Base-by-base conservation (phyloP, 2,797 vertebrate genomes). In the Arremon brunneinucha region DNA sequence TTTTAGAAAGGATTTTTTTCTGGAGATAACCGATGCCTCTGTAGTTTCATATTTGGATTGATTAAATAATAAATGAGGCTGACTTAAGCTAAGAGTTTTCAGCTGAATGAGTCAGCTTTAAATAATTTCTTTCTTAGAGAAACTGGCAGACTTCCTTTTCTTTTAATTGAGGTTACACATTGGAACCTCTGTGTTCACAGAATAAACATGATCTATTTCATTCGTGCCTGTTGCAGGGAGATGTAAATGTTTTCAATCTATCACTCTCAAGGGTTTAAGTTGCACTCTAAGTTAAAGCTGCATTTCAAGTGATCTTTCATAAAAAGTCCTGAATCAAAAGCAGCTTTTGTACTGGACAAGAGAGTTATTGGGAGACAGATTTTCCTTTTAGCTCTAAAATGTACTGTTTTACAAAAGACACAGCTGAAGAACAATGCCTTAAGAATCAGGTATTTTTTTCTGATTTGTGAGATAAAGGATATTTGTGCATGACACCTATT, bases 11-110 rank as follows among this genome's bases (percentile, higher is more conserved):
- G 0, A 39, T 34, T 90, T 55, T 80, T 30, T 88, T 47, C 32
- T 8, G 2, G 37, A 90, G 65, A 79, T 27, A 74, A 7, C 44
- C 84, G 59, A 21, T 79, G 21, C 12, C 41, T 60, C 80, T 53
- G 23, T 12, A 90, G 37, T 34, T 93, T 75, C 3, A 2, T 75
- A 75, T 85, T 27, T 77, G 41, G 49, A 53, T 4, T 50, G 34
- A 91, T 76, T 93, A 79, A 91, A 87, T 59, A 92, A 86, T 77
- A 94, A 92, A 60, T 50, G 78, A 79, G 56, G n/a, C 60, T 71
- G 26, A 77, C 28, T 52, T 71, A 34, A 95, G 62, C 34, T 28
- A 70, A 17, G 62, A 56, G 15, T 22, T 80, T 57, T 64, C 59
- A 84, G 47, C 8, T 63, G 23, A 83, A 88, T 83, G 30, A 77